phyloP scores from a whole-genome alignment of 2,113 vertebrate species.

The Salminus brasiliensis region DNA sequence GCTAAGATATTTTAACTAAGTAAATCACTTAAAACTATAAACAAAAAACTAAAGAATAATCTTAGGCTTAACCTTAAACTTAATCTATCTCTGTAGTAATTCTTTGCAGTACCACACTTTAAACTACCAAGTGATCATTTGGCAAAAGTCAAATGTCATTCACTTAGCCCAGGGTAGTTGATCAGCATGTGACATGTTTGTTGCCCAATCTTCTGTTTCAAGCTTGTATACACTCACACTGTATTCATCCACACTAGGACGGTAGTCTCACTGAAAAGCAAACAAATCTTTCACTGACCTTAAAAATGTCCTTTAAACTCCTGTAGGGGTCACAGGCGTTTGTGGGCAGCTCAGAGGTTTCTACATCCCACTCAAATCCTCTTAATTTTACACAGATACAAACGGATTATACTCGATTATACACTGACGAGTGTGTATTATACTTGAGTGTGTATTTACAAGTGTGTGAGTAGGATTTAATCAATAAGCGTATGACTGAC shows the following conservation, averaged over 20 bases:
- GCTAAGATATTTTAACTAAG: too few relatives aligned
- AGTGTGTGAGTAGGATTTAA: not conserved
- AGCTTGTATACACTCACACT: not conserved
- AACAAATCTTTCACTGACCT: not conserved
- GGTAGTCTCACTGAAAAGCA: not conserved
- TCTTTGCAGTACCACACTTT: too few relatives aligned
- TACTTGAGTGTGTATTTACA: not conserved
- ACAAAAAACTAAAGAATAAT: too few relatives aligned
- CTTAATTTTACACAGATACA: not conserved
- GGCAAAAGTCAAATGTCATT: too few relatives aligned
- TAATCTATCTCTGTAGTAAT: too few relatives aligned
- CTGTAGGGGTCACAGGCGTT: not conserved
- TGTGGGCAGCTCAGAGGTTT: not conserved
- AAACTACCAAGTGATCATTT: too few relatives aligned
- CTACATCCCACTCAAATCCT: not conserved
- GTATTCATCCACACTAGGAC: not conserved
- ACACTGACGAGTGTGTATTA: not conserved
- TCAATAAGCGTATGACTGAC: not conserved
- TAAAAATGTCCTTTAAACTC: not conserved
- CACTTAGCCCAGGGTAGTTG: too few relatives aligned
- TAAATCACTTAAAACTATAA: too few relatives aligned
- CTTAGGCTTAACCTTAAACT: too few relatives aligned
- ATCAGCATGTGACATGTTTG: too few relatives aligned
- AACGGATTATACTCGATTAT: too few relatives aligned
- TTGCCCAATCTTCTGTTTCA: not conserved